Evolutionary conservation across 2,113 vertebrate genomes (phyloP).

Genomic region (Hipposideros armiger): DNA sequence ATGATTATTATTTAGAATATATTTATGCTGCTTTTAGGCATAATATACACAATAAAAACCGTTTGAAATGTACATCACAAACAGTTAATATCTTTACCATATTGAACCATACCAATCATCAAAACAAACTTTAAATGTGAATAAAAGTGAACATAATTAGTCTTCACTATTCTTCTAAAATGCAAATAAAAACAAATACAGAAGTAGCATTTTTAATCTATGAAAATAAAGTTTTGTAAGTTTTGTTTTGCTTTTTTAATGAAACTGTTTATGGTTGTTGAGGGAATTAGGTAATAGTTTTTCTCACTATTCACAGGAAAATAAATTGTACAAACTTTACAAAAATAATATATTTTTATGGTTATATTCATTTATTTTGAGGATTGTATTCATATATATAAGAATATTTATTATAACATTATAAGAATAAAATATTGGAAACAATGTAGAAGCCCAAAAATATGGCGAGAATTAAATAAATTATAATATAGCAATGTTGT

Average conservation of each 20-base stretch:
- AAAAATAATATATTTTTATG: constrained; percentile 53
- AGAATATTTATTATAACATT: constrained; percentile 58
- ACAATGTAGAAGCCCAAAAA: constrained; percentile 53
- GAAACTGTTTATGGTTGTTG: not conserved
- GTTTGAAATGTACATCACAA: not conserved
- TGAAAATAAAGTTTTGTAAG: constrained; percentile 23
- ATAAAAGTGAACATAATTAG: constrained; percentile 41
- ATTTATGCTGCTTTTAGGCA: not conserved
- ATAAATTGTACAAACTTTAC: constrained; percentile 60
- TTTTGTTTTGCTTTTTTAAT: constrained; percentile 30
- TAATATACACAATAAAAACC: not conserved
- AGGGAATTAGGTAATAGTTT: not conserved
- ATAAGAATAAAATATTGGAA: constrained; percentile 63
- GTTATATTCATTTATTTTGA: constrained; percentile 53
- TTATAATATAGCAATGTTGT: not conserved
- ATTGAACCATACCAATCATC: not conserved
- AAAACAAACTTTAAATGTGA: constrained; percentile 23
- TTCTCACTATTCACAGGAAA: not conserved
- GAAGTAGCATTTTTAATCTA: constrained; percentile 44
- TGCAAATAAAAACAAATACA: constrained; percentile 58
- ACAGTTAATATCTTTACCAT: not conserved
- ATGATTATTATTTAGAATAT: not conserved
- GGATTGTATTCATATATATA: not conserved
- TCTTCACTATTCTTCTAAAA: constrained; percentile 52
- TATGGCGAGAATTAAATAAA: constrained; percentile 53